Evolutionary conservation across 2,797 vertebrate genomes (phyloP), one percentile per base, ranked within the genome.

Genomic region (Nasua narica): DNA sequence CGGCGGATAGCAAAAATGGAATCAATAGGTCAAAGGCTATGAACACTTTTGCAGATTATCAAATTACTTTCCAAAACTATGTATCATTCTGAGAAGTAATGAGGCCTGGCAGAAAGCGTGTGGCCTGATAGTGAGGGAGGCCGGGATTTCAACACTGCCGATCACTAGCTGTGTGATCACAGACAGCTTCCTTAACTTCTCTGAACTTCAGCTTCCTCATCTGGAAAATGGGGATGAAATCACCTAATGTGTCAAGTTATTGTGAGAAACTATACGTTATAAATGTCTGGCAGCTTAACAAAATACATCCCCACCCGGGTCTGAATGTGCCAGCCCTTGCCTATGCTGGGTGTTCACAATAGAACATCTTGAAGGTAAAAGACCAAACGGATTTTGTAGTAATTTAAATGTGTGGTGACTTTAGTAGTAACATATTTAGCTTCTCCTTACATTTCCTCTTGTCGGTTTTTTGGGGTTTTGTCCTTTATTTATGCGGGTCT

Each of bases 41-140:
- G 13, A 76, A 37, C 70, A 90, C 35, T 84, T 82, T 81, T 56
- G 86, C 3, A 90, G 52, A 50, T n/a, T 58, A 25, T 62, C 70
- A 94, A 94, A 69, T 70, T 85, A 43, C 72, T 88, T 81, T 84
- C 21, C 14, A 77, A 87, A 96, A 91, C 46, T 27, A 46, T 60
- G 19, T 43, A 43, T 18, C 43, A 62, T 79, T 91, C 69, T 70
- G 46, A 90, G 60, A 37, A 89, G 52, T 48, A 35, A 56, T 32
- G 46, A 90, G 8, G 65, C 35, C n/a, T n/a, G 37, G 72, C 32
- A 85, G 56, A 37, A 52, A 69, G 43, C 50, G 35, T 29, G 46
- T 0, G 21, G 37, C n/a, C 52, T n/a, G 10, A 7, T 23, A 32
- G 15, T 27, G n/a, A 69, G 32, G 19, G 29, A 62, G 37, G 60